Base-by-base conservation (phyloP, 1,140 invertebrate genomes). In the Chionoecetes opilio region DNA sequence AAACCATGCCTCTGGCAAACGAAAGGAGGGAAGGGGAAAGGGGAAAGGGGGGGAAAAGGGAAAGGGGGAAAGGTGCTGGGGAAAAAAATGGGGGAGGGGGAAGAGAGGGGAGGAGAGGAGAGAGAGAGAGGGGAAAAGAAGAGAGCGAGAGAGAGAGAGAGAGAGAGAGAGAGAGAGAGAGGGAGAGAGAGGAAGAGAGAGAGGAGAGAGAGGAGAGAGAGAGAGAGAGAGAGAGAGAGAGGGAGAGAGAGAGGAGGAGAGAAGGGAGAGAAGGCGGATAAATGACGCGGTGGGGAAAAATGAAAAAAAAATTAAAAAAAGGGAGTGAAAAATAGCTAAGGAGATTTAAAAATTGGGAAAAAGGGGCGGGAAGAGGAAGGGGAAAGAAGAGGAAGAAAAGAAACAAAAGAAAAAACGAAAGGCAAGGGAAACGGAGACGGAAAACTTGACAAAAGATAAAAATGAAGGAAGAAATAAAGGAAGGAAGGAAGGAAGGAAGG, bases 51-150 rank as follows among this genome's bases (percentile, higher is more conserved):
- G n/a, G 26, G 63, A 63, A n/a, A n/a, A 35, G 6, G 29, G 9
- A 17, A 34, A 87, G 32, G 37, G 85, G 21, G 31, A 14, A 35
- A 37, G 8, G 8, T 87, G 26, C 21, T 85, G 14, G 34, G 85
- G 85, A 38, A 21, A 32, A 26, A 17, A 26, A 37, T 8, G 85
- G 34, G n/a, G 88, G 14, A 38, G 34, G 37, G 2, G 11, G 46
- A 34, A 38, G 31, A 26, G 29, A 41, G 21, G 8, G 46, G 29
- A 46, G 88, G 46, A 38, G n/a, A 5, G 34, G 34, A 41, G 37
- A 90, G 35, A 26, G 37, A 90, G 88, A 26, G 88, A 90, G 88
- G 9, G 88, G 29, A 38, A 46, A 26, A 35, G 8, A 38, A 90
- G 35, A 26, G 88, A 41, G 35, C 17, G 37, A 35, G n/a, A 29